Percentiles rank a stretch among this genome's conserved stretches.
Evolutionary conservation across 2,797 vertebrate genomes (phyloP).

Genomic region (Dipus sagitta): DNA sequence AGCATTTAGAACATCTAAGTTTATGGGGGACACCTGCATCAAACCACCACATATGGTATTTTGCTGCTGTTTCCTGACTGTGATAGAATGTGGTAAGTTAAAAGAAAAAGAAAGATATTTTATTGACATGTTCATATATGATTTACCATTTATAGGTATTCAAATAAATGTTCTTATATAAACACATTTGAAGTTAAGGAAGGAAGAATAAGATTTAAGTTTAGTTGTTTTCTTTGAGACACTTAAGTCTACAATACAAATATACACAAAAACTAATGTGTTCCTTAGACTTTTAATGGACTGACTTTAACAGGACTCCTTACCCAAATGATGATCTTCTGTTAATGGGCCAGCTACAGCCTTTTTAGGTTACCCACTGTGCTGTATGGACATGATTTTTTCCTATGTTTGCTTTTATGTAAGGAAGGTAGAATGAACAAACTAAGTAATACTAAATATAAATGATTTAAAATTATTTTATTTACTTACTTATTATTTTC

Average conservation of each 20-base stretch:
- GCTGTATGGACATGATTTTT: not conserved
- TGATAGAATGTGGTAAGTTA: not conserved
- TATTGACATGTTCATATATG: not conserved
- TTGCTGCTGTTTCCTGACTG: not conserved
- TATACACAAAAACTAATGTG: not conserved
- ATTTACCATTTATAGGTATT: not conserved
- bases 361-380: not conserved
- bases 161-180: constrained; percentile 12
- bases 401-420: not conserved
- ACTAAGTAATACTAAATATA: not conserved
- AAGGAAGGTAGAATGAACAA: not conserved
- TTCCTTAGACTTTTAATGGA: not conserved
- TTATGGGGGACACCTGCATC: too few species aligned
- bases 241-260: not conserved
- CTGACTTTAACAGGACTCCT: not conserved
- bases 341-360: not conserved
- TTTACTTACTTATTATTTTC: too few species aligned
- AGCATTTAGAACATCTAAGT: too few species aligned
- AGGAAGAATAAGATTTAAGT: not conserved
- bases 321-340: not conserved
- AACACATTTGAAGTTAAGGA: constrained; percentile 3
- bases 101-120: constrained; percentile 19
- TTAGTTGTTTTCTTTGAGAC: not conserved
- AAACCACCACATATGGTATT: not conserved
- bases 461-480: too few species aligned